Base-by-base conservation (phyloP, 2,113 vertebrate genomes). In the Tetrao urogallus region DNA sequence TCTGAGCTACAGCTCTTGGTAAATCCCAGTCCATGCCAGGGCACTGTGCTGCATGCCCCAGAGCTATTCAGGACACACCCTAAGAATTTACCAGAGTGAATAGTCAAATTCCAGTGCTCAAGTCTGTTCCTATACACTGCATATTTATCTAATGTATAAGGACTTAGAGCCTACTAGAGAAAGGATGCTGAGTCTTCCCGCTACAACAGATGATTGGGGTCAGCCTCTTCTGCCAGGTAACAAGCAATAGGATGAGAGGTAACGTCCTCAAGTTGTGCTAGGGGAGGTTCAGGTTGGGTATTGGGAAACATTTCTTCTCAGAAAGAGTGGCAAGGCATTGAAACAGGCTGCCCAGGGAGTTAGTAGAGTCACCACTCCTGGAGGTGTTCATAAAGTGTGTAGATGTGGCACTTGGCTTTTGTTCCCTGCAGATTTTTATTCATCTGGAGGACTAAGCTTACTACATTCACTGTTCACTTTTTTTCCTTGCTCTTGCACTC, bases 401-500 rank as follows among this genome's bases (percentile, higher is more conserved):
- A 28, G 52, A 54, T 54, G 52, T 27, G 25, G 50, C 52, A 28
- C 52, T 5, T 38, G 25, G 25, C 34, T 71, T 50, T 28, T 28
- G 47, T 34, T 34, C n/a, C 47, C n/a, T 50, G n/a, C 34, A 38
- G n/a, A 10, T 52, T 50, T 27, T 34, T 27, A 13, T 50, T n/a
- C 11, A 22, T 15, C 11, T 61, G 57, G 36, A 45, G 63, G 30
- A 73, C 9, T 42, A 79, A 75, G 40, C 4, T 3, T 2, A 3
- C n/a, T 19, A 5, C 0, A 7, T 2, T 25, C 56, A 22, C 19
- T 7, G 10, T 14, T 21, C 19, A 1, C 58, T 52, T 75, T 48
- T 72, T 85, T 92, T 64, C 69, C 79, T 95, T 91, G 85, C 94
- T 95, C 95, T 93, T 83, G 94, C 71, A 13, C 96, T 86, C 95